These are phyloP conservation scores for Sarcophaga variegata DNA, from an alignment of 2,888 invertebrate genomes.

Conservation along the genomic window DNA sequence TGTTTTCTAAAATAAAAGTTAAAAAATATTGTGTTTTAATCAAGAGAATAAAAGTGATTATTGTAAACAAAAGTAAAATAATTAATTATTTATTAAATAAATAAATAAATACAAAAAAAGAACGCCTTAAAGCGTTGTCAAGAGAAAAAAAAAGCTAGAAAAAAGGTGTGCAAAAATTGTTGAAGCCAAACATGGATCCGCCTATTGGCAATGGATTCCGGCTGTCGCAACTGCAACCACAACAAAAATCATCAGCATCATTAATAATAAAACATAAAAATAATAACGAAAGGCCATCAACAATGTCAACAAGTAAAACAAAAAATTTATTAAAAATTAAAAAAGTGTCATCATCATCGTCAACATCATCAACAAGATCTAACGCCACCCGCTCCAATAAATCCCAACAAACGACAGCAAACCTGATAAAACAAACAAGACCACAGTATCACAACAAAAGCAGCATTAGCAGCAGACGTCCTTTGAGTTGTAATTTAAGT, in stretches of 20 bases:
- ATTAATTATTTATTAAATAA: neutral
- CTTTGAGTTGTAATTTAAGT: slow-evolving; percentile 72
- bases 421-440: slow-evolving; percentile 33
- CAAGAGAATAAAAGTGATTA: neutral
- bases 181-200: slow-evolving; percentile 77
- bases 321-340: slow-evolving; percentile 66
- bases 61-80: slow-evolving; percentile 4
- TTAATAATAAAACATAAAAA: slow-evolving; percentile 21
- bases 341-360: slow-evolving; percentile 61
- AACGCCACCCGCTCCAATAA: slow-evolving; percentile 48
- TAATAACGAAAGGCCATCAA: slow-evolving; percentile 63
- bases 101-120: slow-evolving; percentile 7
- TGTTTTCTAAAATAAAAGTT: slow-evolving; percentile 3
- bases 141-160: neutral
- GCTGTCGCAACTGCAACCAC: slow-evolving; percentile 73
- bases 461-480: slow-evolving; percentile 12
- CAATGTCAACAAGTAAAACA: slow-evolving; percentile 69
- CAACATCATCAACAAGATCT: slow-evolving; percentile 16
- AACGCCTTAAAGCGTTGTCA: slow-evolving; percentile 10
- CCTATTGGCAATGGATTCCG: slow-evolving; percentile 80
- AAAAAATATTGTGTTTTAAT: slow-evolving; percentile 11
- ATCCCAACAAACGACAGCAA: slow-evolving; percentile 39
- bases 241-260: slow-evolving; percentile 25
- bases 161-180: slow-evolving; percentile 9
- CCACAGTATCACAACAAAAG: slow-evolving; percentile 1